Percentiles rank a stretch among this genome's conserved stretches.
Conservation (phyloP, 2,888 invertebrate genomes). For the Cerastis leucographa region DNA sequence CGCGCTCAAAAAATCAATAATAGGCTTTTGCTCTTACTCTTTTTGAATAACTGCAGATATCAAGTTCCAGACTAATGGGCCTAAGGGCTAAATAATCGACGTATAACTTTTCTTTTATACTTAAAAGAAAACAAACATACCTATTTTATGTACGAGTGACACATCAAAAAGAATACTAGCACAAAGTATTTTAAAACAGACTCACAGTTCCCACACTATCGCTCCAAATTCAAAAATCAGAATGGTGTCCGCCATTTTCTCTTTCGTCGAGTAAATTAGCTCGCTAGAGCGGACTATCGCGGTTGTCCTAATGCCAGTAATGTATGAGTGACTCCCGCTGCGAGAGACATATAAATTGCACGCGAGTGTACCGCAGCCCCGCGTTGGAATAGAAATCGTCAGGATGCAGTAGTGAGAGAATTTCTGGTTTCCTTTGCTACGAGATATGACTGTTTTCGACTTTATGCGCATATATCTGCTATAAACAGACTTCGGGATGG, state of each 20-base stretch:
- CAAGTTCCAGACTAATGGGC: background rate
- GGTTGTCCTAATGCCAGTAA: conserved; percentile 75
- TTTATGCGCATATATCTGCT: conserved; percentile 64
- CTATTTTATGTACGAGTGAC: background rate
- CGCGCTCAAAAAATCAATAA: conserved; percentile 33
- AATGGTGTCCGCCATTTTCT: conserved; percentile 56
- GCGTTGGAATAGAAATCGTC: conserved; percentile 72
- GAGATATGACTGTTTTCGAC: conserved; percentile 64
- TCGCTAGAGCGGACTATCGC: conserved; percentile 66
- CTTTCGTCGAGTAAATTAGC: conserved; percentile 60
- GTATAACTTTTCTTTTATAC: background rate
- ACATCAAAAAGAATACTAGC: background rate
- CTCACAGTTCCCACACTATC: conserved; percentile 6
- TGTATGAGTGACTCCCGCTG: conserved; percentile 78
- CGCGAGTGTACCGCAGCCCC: conserved; percentile 60
- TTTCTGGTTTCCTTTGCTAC: conserved; percentile 60
- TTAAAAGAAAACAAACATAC: background rate
- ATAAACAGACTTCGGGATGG: conserved; percentile 50
- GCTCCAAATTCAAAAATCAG: conserved; percentile 56
- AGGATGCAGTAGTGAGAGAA: conserved; percentile 65
- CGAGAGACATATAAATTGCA: conserved; percentile 86
- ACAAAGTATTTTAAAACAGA: background rate
- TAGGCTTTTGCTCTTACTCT: conserved; percentile 24
- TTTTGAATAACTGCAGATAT: conserved; percentile 33
- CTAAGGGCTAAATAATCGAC: background rate